phyloP scores from a whole-genome alignment of 2,113 vertebrate genomes.

The Leucosticte australis region DNA sequence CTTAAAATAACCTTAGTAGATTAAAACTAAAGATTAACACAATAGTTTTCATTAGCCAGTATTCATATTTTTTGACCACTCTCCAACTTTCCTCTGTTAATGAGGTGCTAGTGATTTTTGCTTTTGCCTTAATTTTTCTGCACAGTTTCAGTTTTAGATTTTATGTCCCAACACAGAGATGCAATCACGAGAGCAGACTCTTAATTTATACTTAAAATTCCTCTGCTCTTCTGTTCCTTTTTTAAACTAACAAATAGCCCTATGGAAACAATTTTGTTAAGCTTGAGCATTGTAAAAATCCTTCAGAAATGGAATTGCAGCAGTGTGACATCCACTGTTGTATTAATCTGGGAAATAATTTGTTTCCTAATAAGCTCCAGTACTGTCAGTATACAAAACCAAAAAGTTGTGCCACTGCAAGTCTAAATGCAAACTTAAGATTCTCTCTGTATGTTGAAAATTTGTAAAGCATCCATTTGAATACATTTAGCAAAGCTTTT shows the following conservation, averaged over 20 bases:
- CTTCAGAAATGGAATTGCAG: not conserved
- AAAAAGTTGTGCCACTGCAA: fast-evolving
- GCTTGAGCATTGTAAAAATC: not conserved
- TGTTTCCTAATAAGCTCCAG: not conserved
- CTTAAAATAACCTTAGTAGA: conserved; percentile 16
- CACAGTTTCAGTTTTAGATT: conserved; percentile 45
- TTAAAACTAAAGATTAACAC: conserved; percentile 32
- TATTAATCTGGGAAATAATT: not conserved
- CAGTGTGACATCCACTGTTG: not conserved
- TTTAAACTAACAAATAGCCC: not conserved
- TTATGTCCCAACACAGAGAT: conserved; percentile 25
- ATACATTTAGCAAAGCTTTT: not conserved
- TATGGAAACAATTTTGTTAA: conserved; percentile 2
- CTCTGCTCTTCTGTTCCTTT: not conserved
- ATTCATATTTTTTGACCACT: not conserved
- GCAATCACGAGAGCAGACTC: not conserved
- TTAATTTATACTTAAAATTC: conserved; percentile 48
- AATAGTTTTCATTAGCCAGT: not conserved
- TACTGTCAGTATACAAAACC: not conserved
- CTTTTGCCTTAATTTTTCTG: conserved; percentile 42
- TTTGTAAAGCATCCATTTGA: not conserved
- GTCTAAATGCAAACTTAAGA: not conserved
- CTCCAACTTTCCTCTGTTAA: not conserved
- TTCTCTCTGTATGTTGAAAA: not conserved
- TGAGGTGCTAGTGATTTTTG: not conserved